Evolutionary conservation across 2,888 invertebrate genomes (phyloP).

Genomic region (Eristalinus aeneus): DNA sequence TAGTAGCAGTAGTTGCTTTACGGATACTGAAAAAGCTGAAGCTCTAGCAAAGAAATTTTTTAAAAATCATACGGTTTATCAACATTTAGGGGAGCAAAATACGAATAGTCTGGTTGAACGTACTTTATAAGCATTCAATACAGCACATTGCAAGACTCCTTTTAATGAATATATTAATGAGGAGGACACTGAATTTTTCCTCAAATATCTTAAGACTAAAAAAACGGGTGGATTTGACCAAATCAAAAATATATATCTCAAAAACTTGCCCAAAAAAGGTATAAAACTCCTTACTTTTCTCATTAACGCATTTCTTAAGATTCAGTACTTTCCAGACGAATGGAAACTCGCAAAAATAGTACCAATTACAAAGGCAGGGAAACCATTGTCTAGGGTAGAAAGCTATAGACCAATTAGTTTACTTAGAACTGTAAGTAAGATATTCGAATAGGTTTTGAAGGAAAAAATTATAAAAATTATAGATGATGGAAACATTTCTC

Average conservation of each 20-base stretch:
- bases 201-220: neutral
- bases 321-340: conserved; percentile 4
- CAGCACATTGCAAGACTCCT: neutral
- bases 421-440: neutral
- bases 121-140: neutral
- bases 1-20: neutral
- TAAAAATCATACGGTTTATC: neutral
- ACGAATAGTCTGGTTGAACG: neutral
- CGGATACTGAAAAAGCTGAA: neutral
- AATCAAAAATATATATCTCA: neutral
- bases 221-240: neutral
- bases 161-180: neutral
- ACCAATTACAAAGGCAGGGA: neutral
- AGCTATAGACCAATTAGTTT: neutral
- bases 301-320: neutral
- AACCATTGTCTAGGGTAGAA: neutral
- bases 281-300: neutral
- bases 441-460: neutral
- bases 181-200: neutral
- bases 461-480: neutral
- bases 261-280: neutral
- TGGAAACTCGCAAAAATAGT: conserved; percentile 15
- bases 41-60: neutral
- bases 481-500: neutral
- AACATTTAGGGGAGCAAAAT: neutral